Evolutionary conservation across 2,113 vertebrate genomes (phyloP).

Genomic region (Oophaga pumilio): DNA sequence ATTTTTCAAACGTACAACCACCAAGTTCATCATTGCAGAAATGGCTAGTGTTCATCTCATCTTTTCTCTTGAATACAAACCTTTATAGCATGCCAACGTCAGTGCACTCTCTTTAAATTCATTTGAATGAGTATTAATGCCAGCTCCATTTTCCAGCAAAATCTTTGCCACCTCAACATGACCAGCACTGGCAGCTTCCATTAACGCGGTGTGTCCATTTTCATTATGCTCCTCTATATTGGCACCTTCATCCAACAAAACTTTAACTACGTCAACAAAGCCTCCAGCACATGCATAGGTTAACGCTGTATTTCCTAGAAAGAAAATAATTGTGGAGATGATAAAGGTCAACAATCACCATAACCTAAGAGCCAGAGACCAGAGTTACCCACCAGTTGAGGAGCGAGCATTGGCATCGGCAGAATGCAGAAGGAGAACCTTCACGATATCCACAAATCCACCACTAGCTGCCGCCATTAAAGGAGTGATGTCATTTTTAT

Average conservation of each 20-base stretch:
- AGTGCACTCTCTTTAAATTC: conserved; percentile 99
- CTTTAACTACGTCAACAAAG: conserved; percentile 97
- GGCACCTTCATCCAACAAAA: conserved; percentile 95
- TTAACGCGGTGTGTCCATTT: conserved; percentile 96
- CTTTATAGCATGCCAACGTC: conserved; percentile 98
- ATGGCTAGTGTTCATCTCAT: no score
- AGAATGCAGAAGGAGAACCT: conserved; percentile 93
- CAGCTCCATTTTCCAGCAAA: conserved; percentile 95
- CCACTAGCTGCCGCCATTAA: conserved; percentile 99
- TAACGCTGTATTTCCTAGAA: conserved; percentile 92
- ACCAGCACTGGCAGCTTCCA: conserved; percentile 98
- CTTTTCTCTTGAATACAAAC: conserved; percentile 66
- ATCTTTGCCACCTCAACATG: conserved; percentile 96
- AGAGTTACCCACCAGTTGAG: conserved; percentile 83
- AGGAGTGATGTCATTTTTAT: conserved; percentile 97
- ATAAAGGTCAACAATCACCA: not conserved
- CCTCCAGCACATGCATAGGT: conserved; percentile 97
- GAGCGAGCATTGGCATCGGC: conserved; percentile 97
- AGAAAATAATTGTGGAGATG: conserved; percentile 49
- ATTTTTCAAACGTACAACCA: no score
- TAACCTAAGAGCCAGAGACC: no score
- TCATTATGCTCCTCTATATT: conserved; percentile 99
- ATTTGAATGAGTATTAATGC: conserved; percentile 99
- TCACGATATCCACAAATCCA: conserved; percentile 96
- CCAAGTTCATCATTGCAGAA: no score